phyloP scores from a whole-genome alignment of 2,797 vertebrate genomes.

The Phyllotis vaccarum region DNA sequence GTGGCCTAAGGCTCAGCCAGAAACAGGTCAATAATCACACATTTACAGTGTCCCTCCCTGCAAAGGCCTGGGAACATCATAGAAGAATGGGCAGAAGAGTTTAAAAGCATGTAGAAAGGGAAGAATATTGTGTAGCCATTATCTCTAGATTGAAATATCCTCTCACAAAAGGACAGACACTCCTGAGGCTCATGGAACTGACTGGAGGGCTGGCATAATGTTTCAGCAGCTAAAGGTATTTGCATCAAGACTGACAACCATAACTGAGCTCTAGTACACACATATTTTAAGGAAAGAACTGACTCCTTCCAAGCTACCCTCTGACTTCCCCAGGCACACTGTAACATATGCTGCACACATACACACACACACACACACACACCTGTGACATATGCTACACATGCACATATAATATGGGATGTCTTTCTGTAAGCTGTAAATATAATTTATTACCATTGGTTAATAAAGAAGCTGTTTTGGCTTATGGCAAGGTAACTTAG shows the following conservation, averaged over 20 bases:
- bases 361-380: not conserved
- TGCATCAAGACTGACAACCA: not conserved
- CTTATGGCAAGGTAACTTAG: no score
- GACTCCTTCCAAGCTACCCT: not conserved
- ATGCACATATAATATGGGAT: not conserved
- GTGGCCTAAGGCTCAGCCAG: not conserved
- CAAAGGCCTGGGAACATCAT: not conserved
- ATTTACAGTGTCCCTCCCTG: not conserved
- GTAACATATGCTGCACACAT: no score
- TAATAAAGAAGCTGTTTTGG: no score
- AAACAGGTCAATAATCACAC: not conserved
- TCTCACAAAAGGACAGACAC: not conserved
- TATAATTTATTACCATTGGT: no score
- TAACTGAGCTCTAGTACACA: not conserved
- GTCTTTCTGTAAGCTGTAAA: no score
- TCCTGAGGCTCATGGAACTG: not conserved
- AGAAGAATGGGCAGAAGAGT: not conserved
- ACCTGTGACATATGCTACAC: not conserved
- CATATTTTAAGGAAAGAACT: not conserved
- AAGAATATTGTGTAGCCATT: not conserved
- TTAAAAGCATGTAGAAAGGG: not conserved
- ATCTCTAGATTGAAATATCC: not conserved
- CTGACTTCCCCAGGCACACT: not conserved
- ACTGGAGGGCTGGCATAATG: not conserved
- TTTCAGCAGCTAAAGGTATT: no score